These are phyloP conservation scores for Sarcophaga bullata DNA, from an alignment of 1,140 invertebrate genomes.

Conservation along the genomic window DNA sequence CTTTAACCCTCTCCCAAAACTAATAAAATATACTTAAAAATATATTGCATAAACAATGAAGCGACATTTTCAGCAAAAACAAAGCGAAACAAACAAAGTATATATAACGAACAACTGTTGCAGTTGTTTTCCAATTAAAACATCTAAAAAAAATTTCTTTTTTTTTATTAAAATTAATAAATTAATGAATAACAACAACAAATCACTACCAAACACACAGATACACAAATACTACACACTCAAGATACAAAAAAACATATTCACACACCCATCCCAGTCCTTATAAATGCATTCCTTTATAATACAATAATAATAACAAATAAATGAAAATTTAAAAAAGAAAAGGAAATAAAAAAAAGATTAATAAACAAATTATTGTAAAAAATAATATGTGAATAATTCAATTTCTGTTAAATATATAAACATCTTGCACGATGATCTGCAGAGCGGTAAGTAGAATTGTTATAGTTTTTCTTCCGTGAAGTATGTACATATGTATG, in stretches of 20 bases:
- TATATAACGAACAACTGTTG: slow-evolving; percentile 50
- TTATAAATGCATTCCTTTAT: slow-evolving; percentile 40
- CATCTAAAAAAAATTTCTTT: slow-evolving; percentile 41
- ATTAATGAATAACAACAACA: not conserved
- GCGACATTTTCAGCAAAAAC: slow-evolving; percentile 21
- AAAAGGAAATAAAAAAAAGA: not conserved
- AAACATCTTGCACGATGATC: too few species aligned
- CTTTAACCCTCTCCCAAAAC: slow-evolving; percentile 5
- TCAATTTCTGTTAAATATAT: too few species aligned
- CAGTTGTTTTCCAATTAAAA: slow-evolving; percentile 46
- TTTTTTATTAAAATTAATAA: not conserved
- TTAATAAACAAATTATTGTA: slow-evolving; percentile 26
- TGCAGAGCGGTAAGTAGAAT: too few species aligned
- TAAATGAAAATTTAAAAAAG: too few species aligned
- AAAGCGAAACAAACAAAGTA: slow-evolving; percentile 48
- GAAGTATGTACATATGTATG: too few species aligned
- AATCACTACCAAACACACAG: slow-evolving; percentile 7
- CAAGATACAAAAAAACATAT: slow-evolving; percentile 23
- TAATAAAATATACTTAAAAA: not conserved
- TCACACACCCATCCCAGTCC: slow-evolving; percentile 25
- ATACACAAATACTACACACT: slow-evolving; percentile 19
- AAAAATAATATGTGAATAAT: too few species aligned
- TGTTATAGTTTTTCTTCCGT: too few species aligned
- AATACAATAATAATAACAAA: slow-evolving; percentile 19
- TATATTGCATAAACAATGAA: not conserved